Base-by-base conservation (phyloP, 2,888 invertebrate genomes). In the Lampropteryx suffumata region DNA sequence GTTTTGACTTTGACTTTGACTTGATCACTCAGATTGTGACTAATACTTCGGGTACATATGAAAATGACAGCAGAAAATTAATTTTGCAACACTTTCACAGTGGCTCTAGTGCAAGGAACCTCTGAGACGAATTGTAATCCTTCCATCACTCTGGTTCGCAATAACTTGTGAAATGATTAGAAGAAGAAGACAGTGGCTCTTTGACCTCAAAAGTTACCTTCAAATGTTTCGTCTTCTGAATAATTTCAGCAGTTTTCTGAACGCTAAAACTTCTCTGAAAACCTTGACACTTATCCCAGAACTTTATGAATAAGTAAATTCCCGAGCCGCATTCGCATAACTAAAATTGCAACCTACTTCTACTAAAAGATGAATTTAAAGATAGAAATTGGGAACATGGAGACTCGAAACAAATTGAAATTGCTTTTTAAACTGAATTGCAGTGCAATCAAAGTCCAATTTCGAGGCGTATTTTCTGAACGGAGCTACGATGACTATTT, bases 291-390 rank as follows among this genome's bases (percentile, higher is more conserved):
- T 51, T 57, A 49, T 36, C 39, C 33, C 28, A 55, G 37, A 49
- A 49, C 50, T 61, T 59, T 55, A 53, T 59, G 59, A 61, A 59
- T 59, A 59, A 59, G 53, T 58, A 48, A 61, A 49, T 14, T 42
- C 40, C 40, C 21, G 40, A 47, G 52, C 42, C 41, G 30, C 53
- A 49, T 26, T 41, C 34, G 17, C 42, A 56, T 29, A 46, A 47
- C 50, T 26, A 13, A 26, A 24, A 14, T 14, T 28, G 21, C 8
- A 11, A 9, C 46, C 4, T 46, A 24, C 26, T 27, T 11, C 7
- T 12, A 7, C 47, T 47, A 21, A 34, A 36, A 39, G 39, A 46
- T 46, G 32, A 32, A 39, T 39, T 39, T 39, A 17, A 14, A 46
- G 32, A 26, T 32, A 5, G 13, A 32, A 37, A 37, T 17, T 17